These are phyloP conservation scores for Epinephelus coioides DNA, from an alignment of 2,797 vertebrate genomes.

Conservation along the genomic window DNA sequence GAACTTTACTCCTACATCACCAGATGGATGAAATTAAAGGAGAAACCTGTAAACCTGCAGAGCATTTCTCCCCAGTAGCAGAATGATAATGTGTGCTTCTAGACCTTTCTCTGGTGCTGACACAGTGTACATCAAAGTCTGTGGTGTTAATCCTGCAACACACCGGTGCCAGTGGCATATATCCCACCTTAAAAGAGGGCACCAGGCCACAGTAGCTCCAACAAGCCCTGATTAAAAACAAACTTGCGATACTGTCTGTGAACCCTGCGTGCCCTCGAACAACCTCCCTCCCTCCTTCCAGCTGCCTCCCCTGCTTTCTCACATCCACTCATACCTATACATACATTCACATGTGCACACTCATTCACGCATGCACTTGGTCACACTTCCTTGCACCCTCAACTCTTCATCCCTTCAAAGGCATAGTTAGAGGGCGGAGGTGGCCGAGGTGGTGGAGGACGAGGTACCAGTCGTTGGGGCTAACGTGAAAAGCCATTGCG, in stretches of 20 bases:
- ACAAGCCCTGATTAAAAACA: slow-evolving; percentile 41
- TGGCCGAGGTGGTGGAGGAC: slow-evolving; percentile 8
- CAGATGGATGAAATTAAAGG: no score
- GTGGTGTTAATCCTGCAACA: slow-evolving; percentile 11
- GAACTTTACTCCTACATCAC: no score
- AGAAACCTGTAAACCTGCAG: no score
- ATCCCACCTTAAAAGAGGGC: slow-evolving; percentile 36
- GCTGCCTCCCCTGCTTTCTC: not conserved
- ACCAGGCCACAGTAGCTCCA: slow-evolving; percentile 36
- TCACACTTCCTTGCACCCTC: slow-evolving; percentile 51
- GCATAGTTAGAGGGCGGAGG: slow-evolving; percentile 16
- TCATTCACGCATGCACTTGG: slow-evolving; percentile 32
- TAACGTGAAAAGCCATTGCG: slow-evolving; percentile 33
- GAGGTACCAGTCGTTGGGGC: slow-evolving; percentile 51
- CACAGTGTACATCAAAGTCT: slow-evolving; percentile 27
- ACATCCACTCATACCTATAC: slow-evolving; percentile 13
- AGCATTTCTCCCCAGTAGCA: no score
- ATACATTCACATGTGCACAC: slow-evolving; percentile 21
- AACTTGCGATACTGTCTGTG: slow-evolving; percentile 28
- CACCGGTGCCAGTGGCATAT: slow-evolving; percentile 2
- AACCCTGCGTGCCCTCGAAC: slow-evolving; percentile 27
- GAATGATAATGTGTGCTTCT: no score
- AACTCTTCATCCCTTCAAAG: slow-evolving; percentile 63
- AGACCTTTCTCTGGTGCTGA: no score
- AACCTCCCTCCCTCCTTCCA: not conserved